phyloP scores from a whole-genome alignment of 2,113 vertebrate species.

The Catagonus wagneri region DNA sequence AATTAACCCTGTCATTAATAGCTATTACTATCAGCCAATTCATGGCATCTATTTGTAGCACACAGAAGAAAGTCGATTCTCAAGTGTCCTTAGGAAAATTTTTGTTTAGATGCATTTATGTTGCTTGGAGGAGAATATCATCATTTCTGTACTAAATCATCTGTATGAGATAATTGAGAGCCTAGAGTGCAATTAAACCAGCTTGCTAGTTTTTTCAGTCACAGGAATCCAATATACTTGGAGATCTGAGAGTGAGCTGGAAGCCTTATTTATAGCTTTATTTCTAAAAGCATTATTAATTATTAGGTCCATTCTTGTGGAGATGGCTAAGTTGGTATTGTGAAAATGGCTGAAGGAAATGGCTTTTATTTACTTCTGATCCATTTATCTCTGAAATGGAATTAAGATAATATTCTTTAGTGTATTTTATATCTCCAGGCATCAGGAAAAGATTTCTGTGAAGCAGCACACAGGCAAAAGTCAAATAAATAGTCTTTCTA shows the following conservation, averaged over 20 bases:
- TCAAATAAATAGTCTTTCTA: slow-evolving; percentile 51
- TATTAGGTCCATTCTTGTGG: slow-evolving; percentile 56
- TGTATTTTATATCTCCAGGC: slow-evolving; percentile 44
- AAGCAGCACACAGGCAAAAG: slow-evolving; percentile 45
- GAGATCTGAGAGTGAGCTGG: slow-evolving; percentile 15
- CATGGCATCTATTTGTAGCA: slow-evolving; percentile 25
- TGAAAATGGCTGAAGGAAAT: slow-evolving; percentile 59
- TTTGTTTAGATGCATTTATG: slow-evolving; percentile 14
- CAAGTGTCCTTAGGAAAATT: neutral
- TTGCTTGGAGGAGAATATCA: slow-evolving; percentile 34
- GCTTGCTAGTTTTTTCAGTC: slow-evolving; percentile 18
- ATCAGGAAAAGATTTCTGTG: slow-evolving; percentile 47
- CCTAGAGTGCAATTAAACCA: slow-evolving; percentile 17
- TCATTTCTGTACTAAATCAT: slow-evolving; percentile 39
- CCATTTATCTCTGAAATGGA: slow-evolving; percentile 35
- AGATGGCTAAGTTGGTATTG: neutral
- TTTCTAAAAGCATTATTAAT: slow-evolving; percentile 69
- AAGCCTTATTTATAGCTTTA: slow-evolving; percentile 46
- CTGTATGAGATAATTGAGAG: slow-evolving; percentile 32
- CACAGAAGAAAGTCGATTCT: neutral
- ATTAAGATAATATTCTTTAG: slow-evolving; percentile 41
- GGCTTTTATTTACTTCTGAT: slow-evolving; percentile 60
- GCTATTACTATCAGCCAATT: neutral
- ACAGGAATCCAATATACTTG: slow-evolving; percentile 1
- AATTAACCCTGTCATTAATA: neutral